Evolutionary conservation across 1,140 invertebrate genomes (phyloP), one percentile per base, ranked within the genome.

Genomic region (Tetramorium parvispinum): DNA sequence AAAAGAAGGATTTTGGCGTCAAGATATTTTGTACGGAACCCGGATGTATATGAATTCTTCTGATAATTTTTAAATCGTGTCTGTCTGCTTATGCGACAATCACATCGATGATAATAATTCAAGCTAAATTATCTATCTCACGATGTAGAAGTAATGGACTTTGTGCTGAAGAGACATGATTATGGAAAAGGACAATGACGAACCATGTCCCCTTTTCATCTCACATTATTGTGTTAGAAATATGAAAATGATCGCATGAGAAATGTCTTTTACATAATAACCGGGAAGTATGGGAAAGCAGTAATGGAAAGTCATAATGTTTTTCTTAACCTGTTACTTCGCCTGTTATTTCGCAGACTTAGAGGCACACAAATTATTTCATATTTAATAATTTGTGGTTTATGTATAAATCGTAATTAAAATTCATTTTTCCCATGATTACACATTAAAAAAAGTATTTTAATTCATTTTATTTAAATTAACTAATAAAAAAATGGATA

Each of bases 81-180:
- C 6, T 59, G 18, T 57, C 21, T 18, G 53, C 4, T 13, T 71
- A 57, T 70, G 18, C 16, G 66, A 75, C n/a, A 68, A 65, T 49
- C 32, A 10, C 43, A 53, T 8, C 8, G 55, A 21, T 3, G 3
- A 71, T 18, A 43, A 83, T 83, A 83, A 75, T 27, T 37, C 40
- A 21, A 13, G 3, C 13, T 68, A 4, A 51, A 77, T 43, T 40
- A 68, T 68, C 65, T 68, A 46, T 46, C 7, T 37, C 13, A 75
- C 51, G 18, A 46, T 82, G 37, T 82, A 68, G 32, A 40, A 10
- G 51, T n/a, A 57, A 11, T n/a, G 79, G 43, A 83, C 79, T 83
- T 83, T 75, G 55, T 3, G 75, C 79, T n/a, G 21, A 40, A 16
- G 13, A 21, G 16, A 43, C 24, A 53, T n/a, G 53, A 49, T 43